Evolutionary conservation across 1,140 invertebrate species (phyloP).

Genomic region (Zaprionus kolodkinae): DNA sequence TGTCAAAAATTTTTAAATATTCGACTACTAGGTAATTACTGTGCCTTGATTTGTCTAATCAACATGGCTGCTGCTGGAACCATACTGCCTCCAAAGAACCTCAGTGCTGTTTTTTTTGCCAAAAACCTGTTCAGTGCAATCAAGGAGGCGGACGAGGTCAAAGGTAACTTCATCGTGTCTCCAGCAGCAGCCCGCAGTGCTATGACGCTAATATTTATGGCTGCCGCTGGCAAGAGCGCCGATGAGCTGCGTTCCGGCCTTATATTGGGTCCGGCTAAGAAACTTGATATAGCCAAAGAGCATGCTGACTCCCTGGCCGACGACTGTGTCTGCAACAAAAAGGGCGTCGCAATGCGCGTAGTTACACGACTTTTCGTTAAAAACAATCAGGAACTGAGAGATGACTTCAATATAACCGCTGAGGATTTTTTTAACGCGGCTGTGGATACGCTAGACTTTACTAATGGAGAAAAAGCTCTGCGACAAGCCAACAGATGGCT

Average conservation of each 20-base stretch:
- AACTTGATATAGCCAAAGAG: slow-evolving; percentile 54
- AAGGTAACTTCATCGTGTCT: slow-evolving; percentile 46
- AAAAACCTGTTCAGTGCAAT: slow-evolving; percentile 58
- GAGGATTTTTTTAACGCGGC: slow-evolving; percentile 76
- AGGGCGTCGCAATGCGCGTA: slow-evolving; percentile 42
- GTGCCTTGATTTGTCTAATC: slow-evolving; percentile 18
- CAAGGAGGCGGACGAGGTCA: slow-evolving; percentile 22
- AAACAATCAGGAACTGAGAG: slow-evolving; percentile 30
- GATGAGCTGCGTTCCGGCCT: slow-evolving; percentile 53
- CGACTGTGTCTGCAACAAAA: slow-evolving; percentile 44
- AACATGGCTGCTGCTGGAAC: slow-evolving; percentile 62
- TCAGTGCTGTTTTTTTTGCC: slow-evolving; percentile 64
- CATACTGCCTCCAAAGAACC: slow-evolving; percentile 33
- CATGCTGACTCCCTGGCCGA: slow-evolving; percentile 54
- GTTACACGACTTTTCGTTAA: slow-evolving; percentile 65
- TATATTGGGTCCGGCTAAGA: slow-evolving; percentile 43
- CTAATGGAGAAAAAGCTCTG: slow-evolving; percentile 76
- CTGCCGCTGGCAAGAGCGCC: slow-evolving; percentile 43
- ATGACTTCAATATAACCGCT: slow-evolving; percentile 55
- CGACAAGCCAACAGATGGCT: slow-evolving; percentile 88
- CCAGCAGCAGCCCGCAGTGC: slow-evolving; percentile 60
- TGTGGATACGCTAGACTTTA: slow-evolving; percentile 85
- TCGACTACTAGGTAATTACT: background rate
- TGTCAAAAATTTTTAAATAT: background rate
- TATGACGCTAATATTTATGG: slow-evolving; percentile 68